Percentiles rank a stretch among this genome's conserved stretches.
phyloP scores from a whole-genome alignment of 92 coral and sea anemone genomes.

The Siderastrea siderea region DNA sequence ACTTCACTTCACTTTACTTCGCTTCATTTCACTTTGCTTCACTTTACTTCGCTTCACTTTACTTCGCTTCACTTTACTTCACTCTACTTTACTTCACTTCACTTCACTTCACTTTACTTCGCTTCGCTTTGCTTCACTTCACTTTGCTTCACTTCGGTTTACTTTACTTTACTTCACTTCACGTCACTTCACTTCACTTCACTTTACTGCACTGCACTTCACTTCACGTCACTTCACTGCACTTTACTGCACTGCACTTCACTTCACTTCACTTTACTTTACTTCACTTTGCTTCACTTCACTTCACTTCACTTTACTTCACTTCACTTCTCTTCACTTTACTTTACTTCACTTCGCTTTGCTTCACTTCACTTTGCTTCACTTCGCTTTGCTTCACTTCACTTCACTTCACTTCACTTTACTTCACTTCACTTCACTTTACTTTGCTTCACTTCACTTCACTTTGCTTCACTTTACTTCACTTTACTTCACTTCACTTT shows the following conservation, averaged over 20 bases:
- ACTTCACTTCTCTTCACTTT: constrained; percentile 34
- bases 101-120: not conserved
- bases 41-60: constrained; percentile 2
- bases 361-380: not conserved
- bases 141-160: constrained; percentile 32
- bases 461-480: constrained; percentile 22
- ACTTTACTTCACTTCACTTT: not conserved
- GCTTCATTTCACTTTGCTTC: not conserved
- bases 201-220: constrained; percentile 8
- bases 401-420: constrained; percentile 34
- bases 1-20: too few species aligned
- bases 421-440: constrained; percentile 39
- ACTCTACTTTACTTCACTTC: constrained; percentile 34
- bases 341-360: constrained; percentile 37
- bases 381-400: not conserved
- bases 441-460: not conserved
- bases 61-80: constrained; percentile 35
- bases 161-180: constrained; percentile 30
- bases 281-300: constrained; percentile 45
- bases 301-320: not conserved
- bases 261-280: constrained; percentile 32
- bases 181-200: constrained; percentile 15
- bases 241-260: too few species aligned
- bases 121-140: constrained; percentile 7
- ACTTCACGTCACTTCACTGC: too few species aligned